Percentiles rank a stretch among this genome's conserved stretches.
Conservation (phyloP, 2,888 invertebrate species). For the Matsumyia berberina region DNA sequence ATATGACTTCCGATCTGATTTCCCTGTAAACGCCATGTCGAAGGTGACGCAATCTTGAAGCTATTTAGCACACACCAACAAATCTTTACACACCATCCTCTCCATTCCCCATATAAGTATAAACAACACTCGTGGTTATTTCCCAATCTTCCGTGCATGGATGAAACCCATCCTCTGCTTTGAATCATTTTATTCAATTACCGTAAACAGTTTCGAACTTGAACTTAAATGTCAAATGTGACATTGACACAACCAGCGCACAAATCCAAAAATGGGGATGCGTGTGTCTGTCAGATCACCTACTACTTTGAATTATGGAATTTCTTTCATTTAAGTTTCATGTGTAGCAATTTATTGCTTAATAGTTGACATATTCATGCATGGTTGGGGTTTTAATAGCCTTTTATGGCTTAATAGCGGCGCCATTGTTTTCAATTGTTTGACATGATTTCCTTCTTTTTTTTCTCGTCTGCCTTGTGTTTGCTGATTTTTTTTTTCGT, state of each 20-base stretch:
- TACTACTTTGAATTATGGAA: neutral
- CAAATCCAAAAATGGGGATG: slow-evolving; percentile 19
- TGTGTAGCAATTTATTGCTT: neutral
- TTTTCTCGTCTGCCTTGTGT: neutral
- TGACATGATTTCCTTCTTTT: slow-evolving; percentile 20
- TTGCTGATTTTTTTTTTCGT: slow-evolving; percentile 2
- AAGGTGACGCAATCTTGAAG: slow-evolving; percentile 48
- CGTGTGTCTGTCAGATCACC: slow-evolving; percentile 7
- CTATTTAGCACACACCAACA: slow-evolving; percentile 22
- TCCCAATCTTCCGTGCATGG: slow-evolving; percentile 23
- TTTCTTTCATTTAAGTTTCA: too few relatives aligned
- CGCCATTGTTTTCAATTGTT: slow-evolving; percentile 37
- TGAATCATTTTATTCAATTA: slow-evolving; percentile 55
- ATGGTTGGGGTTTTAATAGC: slow-evolving; percentile 30
- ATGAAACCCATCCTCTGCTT: neutral
- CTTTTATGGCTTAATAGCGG: slow-evolving; percentile 44
- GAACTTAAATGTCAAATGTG: slow-evolving; percentile 72
- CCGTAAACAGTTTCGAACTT: slow-evolving; percentile 66
- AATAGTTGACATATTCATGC: slow-evolving; percentile 27
- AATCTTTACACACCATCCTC: slow-evolving; percentile 12
- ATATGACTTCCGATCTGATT: slow-evolving; percentile 33
- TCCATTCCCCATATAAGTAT: neutral
- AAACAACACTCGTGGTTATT: slow-evolving; percentile 31
- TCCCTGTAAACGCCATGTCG: slow-evolving; percentile 20
- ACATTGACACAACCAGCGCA: slow-evolving; percentile 64